Percentiles rank a stretch among this genome's conserved stretches.
These are phyloP conservation scores for Lamprologus callipterus DNA, from an alignment of 2,113 vertebrate genomes.

Conservation along the genomic window DNA sequence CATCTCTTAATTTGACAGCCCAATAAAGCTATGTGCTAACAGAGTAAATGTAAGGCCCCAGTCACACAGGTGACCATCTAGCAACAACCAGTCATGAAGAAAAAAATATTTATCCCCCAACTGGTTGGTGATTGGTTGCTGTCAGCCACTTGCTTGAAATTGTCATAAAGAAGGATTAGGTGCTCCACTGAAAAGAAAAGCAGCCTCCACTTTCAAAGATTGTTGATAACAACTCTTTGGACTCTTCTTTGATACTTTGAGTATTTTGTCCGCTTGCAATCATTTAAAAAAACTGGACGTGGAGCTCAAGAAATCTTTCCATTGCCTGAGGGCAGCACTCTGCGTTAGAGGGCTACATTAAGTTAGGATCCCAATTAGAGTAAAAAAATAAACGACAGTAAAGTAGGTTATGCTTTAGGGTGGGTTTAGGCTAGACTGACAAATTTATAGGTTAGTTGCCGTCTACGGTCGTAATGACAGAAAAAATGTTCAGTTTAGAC, in stretches of 20 bases:
- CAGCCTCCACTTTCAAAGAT: not conserved
- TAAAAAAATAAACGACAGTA: not conserved
- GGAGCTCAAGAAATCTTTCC: not conserved
- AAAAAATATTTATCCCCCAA: not conserved
- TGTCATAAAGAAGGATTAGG: not conserved
- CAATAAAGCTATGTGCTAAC: not conserved
- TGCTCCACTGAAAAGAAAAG: not conserved
- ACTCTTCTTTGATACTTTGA: not conserved
- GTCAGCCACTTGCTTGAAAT: not conserved
- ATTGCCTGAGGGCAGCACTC: not conserved
- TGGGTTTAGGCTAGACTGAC: not conserved
- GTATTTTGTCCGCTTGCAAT: not conserved
- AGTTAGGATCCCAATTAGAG: not conserved
- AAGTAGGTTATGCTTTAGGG: not conserved
- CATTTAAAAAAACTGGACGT: not conserved
- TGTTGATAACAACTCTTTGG: not conserved
- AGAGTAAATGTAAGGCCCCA: not conserved
- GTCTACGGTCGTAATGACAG: fast-evolving
- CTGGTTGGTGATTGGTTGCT: not conserved
- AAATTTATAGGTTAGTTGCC: not conserved
- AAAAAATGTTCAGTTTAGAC: not conserved
- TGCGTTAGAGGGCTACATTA: not conserved
- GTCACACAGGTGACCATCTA: not conserved
- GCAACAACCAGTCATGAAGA: not conserved
- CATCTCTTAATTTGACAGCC: not conserved